Conservation (phyloP, 2,888 invertebrate species). For the Dromius quadrimaculatus region DNA sequence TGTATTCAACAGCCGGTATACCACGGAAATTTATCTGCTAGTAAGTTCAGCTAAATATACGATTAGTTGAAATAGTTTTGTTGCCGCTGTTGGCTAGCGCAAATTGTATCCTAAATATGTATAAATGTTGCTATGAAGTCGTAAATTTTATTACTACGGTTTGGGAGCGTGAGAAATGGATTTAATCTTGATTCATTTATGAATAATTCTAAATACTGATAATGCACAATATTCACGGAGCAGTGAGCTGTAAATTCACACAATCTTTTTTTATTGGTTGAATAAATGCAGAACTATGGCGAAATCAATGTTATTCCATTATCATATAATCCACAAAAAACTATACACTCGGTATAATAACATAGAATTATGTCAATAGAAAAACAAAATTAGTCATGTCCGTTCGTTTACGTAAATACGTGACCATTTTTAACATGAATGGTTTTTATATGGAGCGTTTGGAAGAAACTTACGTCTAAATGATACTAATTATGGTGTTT, state of each 20-base stretch:
- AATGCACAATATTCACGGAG: no score
- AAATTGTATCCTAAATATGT: background rate
- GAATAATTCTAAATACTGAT: no score
- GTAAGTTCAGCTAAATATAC: slow-evolving; percentile 1
- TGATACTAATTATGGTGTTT: slow-evolving; percentile 34
- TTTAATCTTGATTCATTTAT: no score
- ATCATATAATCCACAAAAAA: no score
- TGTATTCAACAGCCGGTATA: slow-evolving; percentile 6
- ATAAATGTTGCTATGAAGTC: background rate
- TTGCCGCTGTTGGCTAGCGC: background rate
- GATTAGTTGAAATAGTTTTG: background rate
- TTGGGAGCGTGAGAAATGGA: no score
- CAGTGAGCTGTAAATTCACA: no score
- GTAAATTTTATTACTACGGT: slow-evolving; percentile 1
- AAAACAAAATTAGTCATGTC: slow-evolving; percentile 41
- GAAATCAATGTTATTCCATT: no score
- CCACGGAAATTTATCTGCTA: background rate
- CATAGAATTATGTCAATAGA: slow-evolving; percentile 47
- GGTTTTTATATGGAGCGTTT: slow-evolving; percentile 12
- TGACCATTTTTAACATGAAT: slow-evolving; percentile 33
- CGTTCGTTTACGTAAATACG: slow-evolving; percentile 36
- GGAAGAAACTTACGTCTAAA: slow-evolving; percentile 28
- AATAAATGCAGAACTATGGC: no score
- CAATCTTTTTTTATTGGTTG: no score
- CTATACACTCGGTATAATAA: no score